A percentile compares a stretch with the other conserved stretches of the same genome.
Evolutionary conservation across 2,113 vertebrate species (phyloP).

Genomic region (Sinocyclocheilus rhinocerous): DNA sequence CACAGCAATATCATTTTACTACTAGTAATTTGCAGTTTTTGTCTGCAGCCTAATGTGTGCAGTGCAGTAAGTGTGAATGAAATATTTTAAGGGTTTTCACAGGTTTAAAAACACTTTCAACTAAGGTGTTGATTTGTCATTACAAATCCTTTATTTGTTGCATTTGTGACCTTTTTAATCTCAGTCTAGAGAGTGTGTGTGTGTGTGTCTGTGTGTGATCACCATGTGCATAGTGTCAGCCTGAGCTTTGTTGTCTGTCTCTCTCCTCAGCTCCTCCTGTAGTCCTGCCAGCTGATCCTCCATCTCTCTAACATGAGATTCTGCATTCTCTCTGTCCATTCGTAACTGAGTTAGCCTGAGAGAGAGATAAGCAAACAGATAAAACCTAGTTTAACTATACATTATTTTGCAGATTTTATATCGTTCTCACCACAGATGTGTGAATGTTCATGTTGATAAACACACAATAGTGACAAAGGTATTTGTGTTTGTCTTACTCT

Average conservation of each 20-base stretch:
- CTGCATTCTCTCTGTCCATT: conserved; percentile 72
- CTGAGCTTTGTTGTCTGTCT: conserved; percentile 61
- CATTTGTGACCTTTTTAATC: neutral
- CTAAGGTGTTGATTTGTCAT: neutral
- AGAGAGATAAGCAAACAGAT: conserved; percentile 17
- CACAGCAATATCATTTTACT: neutral
- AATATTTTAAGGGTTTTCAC: neutral
- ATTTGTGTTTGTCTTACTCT: conserved; percentile 76
- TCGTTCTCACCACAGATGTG: neutral
- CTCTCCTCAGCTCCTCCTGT: conserved; percentile 79
- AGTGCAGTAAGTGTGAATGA: neutral
- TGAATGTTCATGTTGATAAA: neutral
- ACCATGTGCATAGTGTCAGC: conserved; percentile 63
- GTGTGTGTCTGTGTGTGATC: neutral
- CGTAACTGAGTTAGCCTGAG: conserved; percentile 74
- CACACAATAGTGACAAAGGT: neutral
- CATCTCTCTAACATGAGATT: conserved; percentile 69
- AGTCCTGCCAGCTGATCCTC: conserved; percentile 82
- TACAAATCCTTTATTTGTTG: neutral
- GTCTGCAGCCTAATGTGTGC: neutral
- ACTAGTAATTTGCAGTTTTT: neutral
- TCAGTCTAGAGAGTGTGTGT: neutral
- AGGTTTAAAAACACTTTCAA: neutral
- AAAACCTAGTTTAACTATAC: neutral
- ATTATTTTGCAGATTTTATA: neutral